Conservation (phyloP, 2,797 vertebrate species). For the Enteromius paludinosus region DNA sequence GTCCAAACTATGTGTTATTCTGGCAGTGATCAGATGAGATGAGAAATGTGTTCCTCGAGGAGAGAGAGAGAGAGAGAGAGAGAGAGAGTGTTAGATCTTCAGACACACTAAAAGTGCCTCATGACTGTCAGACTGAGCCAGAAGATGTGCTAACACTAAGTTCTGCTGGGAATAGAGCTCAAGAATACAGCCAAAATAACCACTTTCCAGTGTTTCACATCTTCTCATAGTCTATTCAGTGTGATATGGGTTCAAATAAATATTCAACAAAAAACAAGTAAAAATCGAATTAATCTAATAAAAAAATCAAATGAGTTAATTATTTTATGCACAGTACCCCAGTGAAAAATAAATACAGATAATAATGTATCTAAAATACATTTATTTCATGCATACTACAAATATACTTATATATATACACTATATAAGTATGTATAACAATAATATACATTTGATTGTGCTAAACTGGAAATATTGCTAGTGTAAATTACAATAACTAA, state of each 20-base stretch:
- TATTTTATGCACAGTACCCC: too few species aligned
- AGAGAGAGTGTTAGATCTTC: neutral
- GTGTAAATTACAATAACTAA: too few species aligned
- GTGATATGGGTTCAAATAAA: neutral
- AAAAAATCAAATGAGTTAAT: neutral
- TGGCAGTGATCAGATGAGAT: constrained; percentile 12
- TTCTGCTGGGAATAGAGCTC: neutral
- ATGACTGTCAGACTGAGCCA: neutral
- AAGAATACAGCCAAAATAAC: neutral
- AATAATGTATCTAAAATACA: too few species aligned
- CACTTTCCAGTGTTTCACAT: neutral
- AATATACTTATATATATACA: too few species aligned
- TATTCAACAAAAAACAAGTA: neutral
- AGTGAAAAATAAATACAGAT: too few species aligned
- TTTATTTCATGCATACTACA: too few species aligned
- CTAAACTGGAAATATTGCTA: too few species aligned
- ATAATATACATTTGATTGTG: too few species aligned
- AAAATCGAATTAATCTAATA: neutral
- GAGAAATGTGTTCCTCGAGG: constrained; percentile 34
- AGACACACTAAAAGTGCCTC: neutral
- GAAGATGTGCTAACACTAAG: neutral
- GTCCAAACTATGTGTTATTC: constrained; percentile 33
- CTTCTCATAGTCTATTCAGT: neutral
- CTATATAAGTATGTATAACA: too few species aligned
- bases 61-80: neutral